phyloP scores from a whole-genome alignment of 2,888 invertebrate genomes.

The Cephus nigrinus region DNA sequence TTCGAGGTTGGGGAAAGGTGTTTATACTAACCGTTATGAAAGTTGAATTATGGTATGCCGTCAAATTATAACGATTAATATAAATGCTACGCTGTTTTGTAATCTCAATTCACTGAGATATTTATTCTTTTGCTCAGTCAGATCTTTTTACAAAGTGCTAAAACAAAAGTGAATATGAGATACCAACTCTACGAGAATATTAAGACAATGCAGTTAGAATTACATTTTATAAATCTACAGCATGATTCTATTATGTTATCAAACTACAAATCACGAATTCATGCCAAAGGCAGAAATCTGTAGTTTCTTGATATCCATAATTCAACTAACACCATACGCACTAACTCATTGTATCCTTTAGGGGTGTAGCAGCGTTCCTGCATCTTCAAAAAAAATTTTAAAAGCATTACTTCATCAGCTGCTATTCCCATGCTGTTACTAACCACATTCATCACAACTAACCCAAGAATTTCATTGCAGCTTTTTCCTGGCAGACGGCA shows the following conservation, averaged over 20 bases:
- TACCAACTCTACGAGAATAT: not conserved
- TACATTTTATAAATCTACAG: not conserved
- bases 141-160: no score
- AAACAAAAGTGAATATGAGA: not conserved
- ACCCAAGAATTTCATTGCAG: constrained; percentile 57
- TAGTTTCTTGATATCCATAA: constrained; percentile 20
- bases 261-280: not conserved
- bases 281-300: not conserved
- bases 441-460: constrained; percentile 51
- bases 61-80: not conserved
- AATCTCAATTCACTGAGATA: no score
- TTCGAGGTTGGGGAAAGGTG: constrained; percentile 38
- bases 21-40: constrained; percentile 28
- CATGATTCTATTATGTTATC: not conserved
- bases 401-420: constrained; percentile 16
- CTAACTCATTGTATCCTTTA: constrained; percentile 41
- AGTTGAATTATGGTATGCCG: constrained; percentile 18
- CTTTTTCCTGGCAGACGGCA: constrained; percentile 61
- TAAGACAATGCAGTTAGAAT: not conserved
- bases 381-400: constrained; percentile 9
- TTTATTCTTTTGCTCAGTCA: no score
- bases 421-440: constrained; percentile 47
- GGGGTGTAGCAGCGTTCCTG: constrained; percentile 38
- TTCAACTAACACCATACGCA: constrained; percentile 25
- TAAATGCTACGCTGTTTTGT: not conserved